Evolutionary conservation across 1,140 invertebrate genomes (phyloP).

Genomic region (Stegodyphus dumicola): DNA sequence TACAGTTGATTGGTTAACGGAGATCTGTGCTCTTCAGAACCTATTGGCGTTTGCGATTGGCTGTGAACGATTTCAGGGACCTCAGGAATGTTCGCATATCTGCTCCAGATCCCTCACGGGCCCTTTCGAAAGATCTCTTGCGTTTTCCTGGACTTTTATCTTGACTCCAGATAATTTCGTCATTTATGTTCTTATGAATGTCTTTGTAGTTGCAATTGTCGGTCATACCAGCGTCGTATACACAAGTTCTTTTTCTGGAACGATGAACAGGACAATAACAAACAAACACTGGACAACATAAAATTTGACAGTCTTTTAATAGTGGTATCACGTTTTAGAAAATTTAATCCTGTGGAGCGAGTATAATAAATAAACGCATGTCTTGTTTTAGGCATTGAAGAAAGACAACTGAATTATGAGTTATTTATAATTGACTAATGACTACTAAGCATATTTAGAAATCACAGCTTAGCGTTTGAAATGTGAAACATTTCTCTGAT

Average conservation of each 20-base stretch:
- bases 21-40: not conserved
- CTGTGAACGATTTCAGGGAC: slow-evolving; percentile 22
- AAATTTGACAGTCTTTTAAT: no score
- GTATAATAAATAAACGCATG: no score
- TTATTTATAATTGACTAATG: no score
- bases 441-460: no score
- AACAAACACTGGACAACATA: no score
- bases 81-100: slow-evolving; percentile 33
- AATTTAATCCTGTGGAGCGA: no score
- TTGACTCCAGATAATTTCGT: slow-evolving; percentile 66
- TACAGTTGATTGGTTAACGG: no score
- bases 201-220: slow-evolving; percentile 70
- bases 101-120: not conserved
- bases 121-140: slow-evolving; percentile 41
- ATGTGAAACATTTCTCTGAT: no score
- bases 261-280: not conserved
- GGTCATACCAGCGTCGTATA: slow-evolving; percentile 69
- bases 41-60: slow-evolving; percentile 38
- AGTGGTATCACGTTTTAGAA: no score
- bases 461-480: no score
- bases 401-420: no score
- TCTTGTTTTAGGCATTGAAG: no score
- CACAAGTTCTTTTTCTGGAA: slow-evolving; percentile 68
- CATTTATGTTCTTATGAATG: slow-evolving; percentile 66
- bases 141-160: slow-evolving; percentile 65